Evolutionary conservation across 2,888 invertebrate species (phyloP).

Genomic region (Eilema sororculum): DNA sequence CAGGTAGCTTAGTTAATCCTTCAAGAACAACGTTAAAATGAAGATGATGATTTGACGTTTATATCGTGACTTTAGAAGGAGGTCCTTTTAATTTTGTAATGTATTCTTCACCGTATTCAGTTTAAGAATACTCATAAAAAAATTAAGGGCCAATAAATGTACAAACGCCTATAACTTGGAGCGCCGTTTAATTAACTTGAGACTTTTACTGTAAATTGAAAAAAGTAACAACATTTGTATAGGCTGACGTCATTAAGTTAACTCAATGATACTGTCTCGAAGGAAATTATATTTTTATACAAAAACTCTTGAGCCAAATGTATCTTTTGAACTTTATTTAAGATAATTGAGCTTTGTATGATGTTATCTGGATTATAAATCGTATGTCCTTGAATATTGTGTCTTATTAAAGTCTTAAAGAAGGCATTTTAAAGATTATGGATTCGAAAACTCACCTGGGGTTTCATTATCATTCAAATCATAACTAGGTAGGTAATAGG

Average conservation of each 20-base stretch:
- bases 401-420: neutral
- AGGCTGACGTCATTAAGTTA: slow-evolving; percentile 34
- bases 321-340: neutral
- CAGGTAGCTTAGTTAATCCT: too few species aligned
- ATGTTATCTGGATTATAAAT: neutral
- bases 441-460: too few species aligned
- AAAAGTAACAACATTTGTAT: slow-evolving; percentile 44
- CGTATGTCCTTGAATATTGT: neutral
- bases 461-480: too few species aligned
- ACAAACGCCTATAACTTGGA: slow-evolving; percentile 33
- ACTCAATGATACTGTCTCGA: slow-evolving; percentile 31
- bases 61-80: neutral
- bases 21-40: too few species aligned
- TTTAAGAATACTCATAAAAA: slow-evolving; percentile 16
- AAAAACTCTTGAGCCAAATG: slow-evolving; percentile 19
- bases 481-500: too few species aligned
- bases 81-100: neutral
- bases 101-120: neutral
- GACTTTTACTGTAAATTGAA: slow-evolving; percentile 71
- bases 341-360: neutral
- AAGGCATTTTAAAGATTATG: neutral
- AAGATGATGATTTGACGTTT: too few species aligned
- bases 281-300: slow-evolving; percentile 57
- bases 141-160: slow-evolving; percentile 24
- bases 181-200: slow-evolving; percentile 54